Base-by-base conservation (phyloP, 1,140 invertebrate species). In the Zaprionus davidi region DNA sequence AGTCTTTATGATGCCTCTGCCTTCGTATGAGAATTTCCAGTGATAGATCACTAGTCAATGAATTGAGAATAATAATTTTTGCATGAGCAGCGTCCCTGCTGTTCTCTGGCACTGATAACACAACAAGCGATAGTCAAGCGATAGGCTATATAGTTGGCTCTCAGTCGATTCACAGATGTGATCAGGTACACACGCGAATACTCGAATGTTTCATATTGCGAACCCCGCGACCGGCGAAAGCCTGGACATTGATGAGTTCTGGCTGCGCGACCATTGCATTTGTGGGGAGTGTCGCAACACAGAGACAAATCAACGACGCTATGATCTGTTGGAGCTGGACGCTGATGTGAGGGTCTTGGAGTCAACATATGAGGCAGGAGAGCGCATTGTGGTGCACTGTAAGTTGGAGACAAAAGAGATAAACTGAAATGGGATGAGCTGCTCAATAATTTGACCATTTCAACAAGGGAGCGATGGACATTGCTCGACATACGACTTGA, bases 251-350 rank as follows among this genome's bases (percentile, higher is more conserved):
- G 67, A 91, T 64, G 51, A 81, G 55, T 91, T 92, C 64, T 92
- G 90, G 90, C 67, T 92, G 15, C 73, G 92, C 0, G 91, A 93
- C 69, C 92, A 93, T 55, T 93, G 92, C 62, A 79, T 81, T 2
- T 93, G 92, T 63, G 63, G 5, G 11, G 56, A 79, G 4, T 93
- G 92, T 36, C 79, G 82, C 13, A 90, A 92, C 70, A 41, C 58
- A 34, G 85, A 85, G 24, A 92, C 90, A 2, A 82, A 88, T 51
- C 92, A 93, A 36, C 70, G 92, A 9, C 80, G 79, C 3, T 83
- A 74, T n/a, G 88, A 91, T 91, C 34, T 93, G 1, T 11, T 92
- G 0, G 88, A 93, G 20, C 31, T 93, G 22, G 81, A 88, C 6
- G 64, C 70, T 0, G 71, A 92, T 60, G 71, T 93, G 1, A 60